Conservation (phyloP, 2,113 vertebrate species). For the Elephas maximus region DNA sequence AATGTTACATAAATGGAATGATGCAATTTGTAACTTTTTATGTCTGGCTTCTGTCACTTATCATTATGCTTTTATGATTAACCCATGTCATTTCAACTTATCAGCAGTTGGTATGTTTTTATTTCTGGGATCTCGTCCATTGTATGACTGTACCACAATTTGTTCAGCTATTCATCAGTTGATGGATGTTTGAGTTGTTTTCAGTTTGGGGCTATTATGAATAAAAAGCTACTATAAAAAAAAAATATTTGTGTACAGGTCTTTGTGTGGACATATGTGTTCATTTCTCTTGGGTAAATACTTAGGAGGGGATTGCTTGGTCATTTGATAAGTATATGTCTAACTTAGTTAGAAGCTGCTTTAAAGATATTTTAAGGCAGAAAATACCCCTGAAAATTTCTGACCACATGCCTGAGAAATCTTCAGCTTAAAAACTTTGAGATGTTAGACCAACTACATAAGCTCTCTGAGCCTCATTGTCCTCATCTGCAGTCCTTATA, state of each 20-base stretch:
- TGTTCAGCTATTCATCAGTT: not conserved
- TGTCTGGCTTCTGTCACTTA: not conserved
- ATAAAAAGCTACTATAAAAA: conserved; percentile 1
- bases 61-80: not conserved
- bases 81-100: not conserved
- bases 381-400: conserved; percentile 18
- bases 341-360: not conserved
- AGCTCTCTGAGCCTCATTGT: not conserved
- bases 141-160: not conserved
- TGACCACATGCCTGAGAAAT: not conserved
- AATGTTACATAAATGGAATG: not conserved
- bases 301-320: not conserved
- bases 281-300: not conserved
- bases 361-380: conserved; percentile 6
- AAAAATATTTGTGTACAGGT: not conserved
- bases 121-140: not conserved
- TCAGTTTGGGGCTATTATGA: not conserved
- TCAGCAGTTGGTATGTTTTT: not conserved
- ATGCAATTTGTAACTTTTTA: not conserved
- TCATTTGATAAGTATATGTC: not conserved
- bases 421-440: not conserved
- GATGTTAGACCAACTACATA: not conserved
- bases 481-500: not conserved
- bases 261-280: not conserved
- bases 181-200: not conserved